phyloP scores from a whole-genome alignment of 2,888 invertebrate species.

The Nebria salina region DNA sequence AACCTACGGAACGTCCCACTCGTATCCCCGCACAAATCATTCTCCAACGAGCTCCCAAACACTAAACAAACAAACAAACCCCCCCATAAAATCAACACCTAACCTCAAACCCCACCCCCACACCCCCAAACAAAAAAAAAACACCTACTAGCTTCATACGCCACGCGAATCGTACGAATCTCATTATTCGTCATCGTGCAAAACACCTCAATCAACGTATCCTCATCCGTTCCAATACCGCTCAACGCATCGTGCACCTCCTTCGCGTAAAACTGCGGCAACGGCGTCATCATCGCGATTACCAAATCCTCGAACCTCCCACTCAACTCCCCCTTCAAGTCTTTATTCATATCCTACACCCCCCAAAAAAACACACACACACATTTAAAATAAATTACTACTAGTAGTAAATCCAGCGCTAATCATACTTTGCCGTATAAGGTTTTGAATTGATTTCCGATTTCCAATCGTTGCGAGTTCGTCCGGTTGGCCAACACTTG shows the following conservation, averaged over 20 bases:
- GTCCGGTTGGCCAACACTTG: constrained; percentile 83
- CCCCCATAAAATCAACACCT: too few species aligned
- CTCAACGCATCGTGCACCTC: constrained; percentile 85
- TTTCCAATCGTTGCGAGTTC: constrained; percentile 86
- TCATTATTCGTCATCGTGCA: constrained; percentile 88
- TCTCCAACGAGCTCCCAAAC: constrained; percentile 81
- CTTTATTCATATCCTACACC: constrained; percentile 76
- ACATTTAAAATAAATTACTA: background rate
- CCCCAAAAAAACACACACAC: constrained; percentile 41
- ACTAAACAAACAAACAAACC: constrained; percentile 67
- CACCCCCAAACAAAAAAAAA: constrained; percentile 57
- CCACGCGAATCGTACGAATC: constrained; percentile 79
- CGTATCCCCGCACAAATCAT: constrained; percentile 86
- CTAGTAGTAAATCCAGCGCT: background rate
- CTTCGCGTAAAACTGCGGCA: constrained; percentile 84
- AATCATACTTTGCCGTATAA: constrained; percentile 81
- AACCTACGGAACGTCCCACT: constrained; percentile 91
- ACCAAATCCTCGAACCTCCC: constrained; percentile 88
- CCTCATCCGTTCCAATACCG: constrained; percentile 86
- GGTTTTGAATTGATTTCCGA: constrained; percentile 83
- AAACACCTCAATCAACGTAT: constrained; percentile 87
- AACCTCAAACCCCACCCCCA: too few species aligned
- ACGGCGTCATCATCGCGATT: constrained; percentile 84
- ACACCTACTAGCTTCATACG: constrained; percentile 79
- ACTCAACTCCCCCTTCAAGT: constrained; percentile 87